Conservation (phyloP, 2,888 invertebrate species). For the Spilarctia lutea region DNA sequence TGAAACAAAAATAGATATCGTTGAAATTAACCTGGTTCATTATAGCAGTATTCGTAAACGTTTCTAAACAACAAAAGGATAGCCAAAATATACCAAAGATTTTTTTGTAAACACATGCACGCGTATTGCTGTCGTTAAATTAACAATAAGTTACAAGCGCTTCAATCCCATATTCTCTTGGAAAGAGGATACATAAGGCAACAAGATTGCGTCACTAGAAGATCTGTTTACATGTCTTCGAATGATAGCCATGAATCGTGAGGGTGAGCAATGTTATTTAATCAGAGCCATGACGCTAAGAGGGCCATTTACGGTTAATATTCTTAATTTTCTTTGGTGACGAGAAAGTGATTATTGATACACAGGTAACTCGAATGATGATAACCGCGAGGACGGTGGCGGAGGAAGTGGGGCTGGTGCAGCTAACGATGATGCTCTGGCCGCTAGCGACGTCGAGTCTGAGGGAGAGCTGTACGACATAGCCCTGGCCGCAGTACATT, state of each 20-base stretch:
- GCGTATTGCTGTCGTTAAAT: neutral
- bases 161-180: neutral
- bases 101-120: neutral
- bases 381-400: slow-evolving; percentile 24
- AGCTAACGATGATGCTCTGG: slow-evolving; percentile 7
- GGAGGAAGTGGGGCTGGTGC: slow-evolving; percentile 15
- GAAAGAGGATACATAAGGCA: slow-evolving; percentile 20
- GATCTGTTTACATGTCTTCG: slow-evolving; percentile 49
- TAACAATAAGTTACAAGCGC: neutral
- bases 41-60: slow-evolving; percentile 40
- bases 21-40: neutral
- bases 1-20: no score
- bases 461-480: slow-evolving; percentile 73
- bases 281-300: neutral
- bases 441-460: slow-evolving; percentile 43
- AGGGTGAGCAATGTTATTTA: slow-evolving; percentile 52
- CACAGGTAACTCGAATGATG: slow-evolving; percentile 33
- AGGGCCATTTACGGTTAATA: neutral
- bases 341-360: slow-evolving; percentile 1
- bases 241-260: slow-evolving; percentile 70
- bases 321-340: slow-evolving; percentile 1
- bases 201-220: slow-evolving; percentile 59
- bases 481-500: slow-evolving; percentile 74
- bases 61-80: slow-evolving; percentile 41
- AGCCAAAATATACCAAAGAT: neutral